These are phyloP conservation scores for Diprion similis DNA, from an alignment of 1,140 invertebrate species.

Conservation along the genomic window DNA sequence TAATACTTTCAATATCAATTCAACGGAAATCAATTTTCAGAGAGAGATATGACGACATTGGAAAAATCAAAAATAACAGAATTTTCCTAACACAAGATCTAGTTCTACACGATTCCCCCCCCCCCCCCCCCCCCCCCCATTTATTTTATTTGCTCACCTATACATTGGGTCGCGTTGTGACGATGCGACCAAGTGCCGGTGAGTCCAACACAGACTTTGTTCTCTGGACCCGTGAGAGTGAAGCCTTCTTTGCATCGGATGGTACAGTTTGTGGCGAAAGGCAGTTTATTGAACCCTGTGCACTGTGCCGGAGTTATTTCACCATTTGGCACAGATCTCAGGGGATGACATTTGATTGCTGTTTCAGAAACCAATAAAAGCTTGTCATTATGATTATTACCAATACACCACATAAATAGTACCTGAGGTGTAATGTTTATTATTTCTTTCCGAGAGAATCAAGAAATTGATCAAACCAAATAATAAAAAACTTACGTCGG, in stretches of 20 bases:
- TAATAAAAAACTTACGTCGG: conserved; percentile 63
- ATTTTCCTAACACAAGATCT: conserved; percentile 19
- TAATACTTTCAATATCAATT: conserved; percentile 3
- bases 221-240: conserved; percentile 58
- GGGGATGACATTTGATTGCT: conserved; percentile 66
- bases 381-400: too few species aligned
- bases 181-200: conserved; percentile 61
- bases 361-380: conserved; percentile 21
- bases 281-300: conserved; percentile 56
- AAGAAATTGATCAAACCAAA: too few species aligned
- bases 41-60: not conserved
- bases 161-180: conserved; percentile 55
- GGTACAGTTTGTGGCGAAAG: conserved; percentile 64
- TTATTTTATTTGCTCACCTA: conserved; percentile 49
- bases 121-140: too few species aligned
- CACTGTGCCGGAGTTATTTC: conserved; percentile 60
- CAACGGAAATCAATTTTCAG: not conserved
- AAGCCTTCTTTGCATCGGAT: conserved; percentile 67
- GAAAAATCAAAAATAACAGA: conserved; percentile 17
- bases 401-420: too few species aligned
- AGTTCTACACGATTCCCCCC: not conserved
- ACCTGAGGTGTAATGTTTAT: too few species aligned
- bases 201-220: conserved; percentile 56
- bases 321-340: conserved; percentile 61
- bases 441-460: too few species aligned